Percentiles rank a stretch among this genome's conserved stretches.
These are phyloP conservation scores for Melanostigma gelatinosum DNA, from an alignment of 2,113 vertebrate species.

Conservation along the genomic window DNA sequence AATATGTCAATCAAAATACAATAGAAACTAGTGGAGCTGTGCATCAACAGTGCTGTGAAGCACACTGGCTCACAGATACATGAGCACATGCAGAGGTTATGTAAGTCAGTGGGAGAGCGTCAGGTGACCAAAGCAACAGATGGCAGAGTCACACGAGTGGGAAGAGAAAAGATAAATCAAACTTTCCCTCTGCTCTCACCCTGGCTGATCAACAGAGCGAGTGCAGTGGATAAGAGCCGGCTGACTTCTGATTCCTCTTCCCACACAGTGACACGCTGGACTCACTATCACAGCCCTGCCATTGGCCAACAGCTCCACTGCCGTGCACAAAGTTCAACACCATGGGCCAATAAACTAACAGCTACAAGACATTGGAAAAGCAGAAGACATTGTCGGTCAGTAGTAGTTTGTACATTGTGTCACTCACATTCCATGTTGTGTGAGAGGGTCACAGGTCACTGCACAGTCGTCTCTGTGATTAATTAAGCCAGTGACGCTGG, in stretches of 20 bases:
- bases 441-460: constrained; percentile 36
- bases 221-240: constrained; percentile 14
- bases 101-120: constrained; percentile 15
- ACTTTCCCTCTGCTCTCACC: constrained; percentile 6
- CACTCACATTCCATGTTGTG: constrained; percentile 32
- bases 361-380: constrained; percentile 35
- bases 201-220: not conserved
- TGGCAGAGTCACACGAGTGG: constrained; percentile 1
- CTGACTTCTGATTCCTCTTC: constrained; percentile 28
- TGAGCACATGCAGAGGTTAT: constrained; percentile 8
- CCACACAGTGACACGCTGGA: constrained; percentile 21
- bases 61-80: not conserved
- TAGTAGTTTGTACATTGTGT: constrained; percentile 21
- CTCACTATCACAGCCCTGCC: constrained; percentile 26
- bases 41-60: not conserved
- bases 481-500: constrained; percentile 10
- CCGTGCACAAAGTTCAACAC: constrained; percentile 72
- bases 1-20: constrained; percentile 2
- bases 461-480: constrained; percentile 24
- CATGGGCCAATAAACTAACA: constrained; percentile 60
- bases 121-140: constrained; percentile 7
- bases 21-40: not conserved
- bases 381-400: not conserved
- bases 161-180: constrained; percentile 15
- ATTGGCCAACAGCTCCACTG: constrained; percentile 30